Percentiles rank a stretch among this genome's conserved stretches.
Conservation (phyloP, 2,888 invertebrate species). For the Priocnemis perturbator region DNA sequence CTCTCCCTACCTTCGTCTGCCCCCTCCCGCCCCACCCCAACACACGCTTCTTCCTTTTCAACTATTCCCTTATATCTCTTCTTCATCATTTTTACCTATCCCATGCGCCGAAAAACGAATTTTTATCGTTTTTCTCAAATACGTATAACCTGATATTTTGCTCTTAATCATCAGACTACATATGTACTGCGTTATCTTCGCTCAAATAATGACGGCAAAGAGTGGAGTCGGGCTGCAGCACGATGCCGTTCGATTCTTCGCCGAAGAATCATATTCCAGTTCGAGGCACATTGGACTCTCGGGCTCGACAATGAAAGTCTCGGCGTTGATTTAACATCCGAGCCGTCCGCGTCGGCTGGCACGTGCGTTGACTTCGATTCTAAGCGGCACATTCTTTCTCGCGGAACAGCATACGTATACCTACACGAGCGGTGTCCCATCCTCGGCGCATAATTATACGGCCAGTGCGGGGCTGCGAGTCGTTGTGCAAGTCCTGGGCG, state of each 20-base stretch:
- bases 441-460: conserved; percentile 50
- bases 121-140: too few relatives aligned
- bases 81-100: neutral
- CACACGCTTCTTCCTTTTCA: conserved; percentile 31
- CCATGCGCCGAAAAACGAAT: neutral
- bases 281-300: too few relatives aligned
- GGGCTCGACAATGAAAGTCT: too few relatives aligned
- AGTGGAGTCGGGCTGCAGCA: too few relatives aligned
- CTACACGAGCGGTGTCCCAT: conserved; percentile 39
- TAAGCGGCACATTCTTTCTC: conserved; percentile 1
- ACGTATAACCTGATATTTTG: neutral
- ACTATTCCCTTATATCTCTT: neutral
- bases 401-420: neutral
- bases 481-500: conserved; percentile 59
- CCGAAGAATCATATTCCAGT: neutral
- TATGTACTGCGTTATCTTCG: too few relatives aligned
- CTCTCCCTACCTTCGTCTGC: neutral
- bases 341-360: too few relatives aligned
- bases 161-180: too few relatives aligned
- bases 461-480: conserved; percentile 25
- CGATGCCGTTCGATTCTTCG: too few relatives aligned
- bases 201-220: too few relatives aligned
- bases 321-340: too few relatives aligned
- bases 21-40: neutral
- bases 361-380: conserved; percentile 1